phyloP scores from a whole-genome alignment of 2,113 vertebrate species.

The Pao palembangensis region DNA sequence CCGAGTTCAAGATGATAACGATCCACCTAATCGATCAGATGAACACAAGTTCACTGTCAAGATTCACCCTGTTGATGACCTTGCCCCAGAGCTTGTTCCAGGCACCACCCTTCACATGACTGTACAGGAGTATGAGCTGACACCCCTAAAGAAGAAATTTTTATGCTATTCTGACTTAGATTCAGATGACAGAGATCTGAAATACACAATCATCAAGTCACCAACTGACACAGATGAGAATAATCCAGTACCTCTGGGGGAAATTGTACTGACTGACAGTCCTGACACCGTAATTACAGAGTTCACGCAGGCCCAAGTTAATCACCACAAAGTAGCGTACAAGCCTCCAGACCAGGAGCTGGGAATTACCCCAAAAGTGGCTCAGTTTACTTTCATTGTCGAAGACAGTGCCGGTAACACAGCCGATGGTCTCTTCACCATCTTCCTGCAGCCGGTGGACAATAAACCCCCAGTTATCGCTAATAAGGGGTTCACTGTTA shows the following conservation, averaged over 20 bases:
- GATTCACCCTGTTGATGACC: slow-evolving; percentile 85
- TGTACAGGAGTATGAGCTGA: slow-evolving; percentile 89
- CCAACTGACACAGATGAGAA: slow-evolving; percentile 89
- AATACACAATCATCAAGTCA: slow-evolving; percentile 80
- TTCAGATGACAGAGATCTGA: slow-evolving; percentile 89
- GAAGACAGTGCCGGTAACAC: slow-evolving; percentile 87
- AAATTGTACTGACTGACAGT: slow-evolving; percentile 85
- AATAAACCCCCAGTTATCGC: slow-evolving; percentile 92
- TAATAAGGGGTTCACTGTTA: slow-evolving; percentile 86
- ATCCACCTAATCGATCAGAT: slow-evolving; percentile 80
- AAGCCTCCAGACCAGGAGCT: slow-evolving; percentile 87
- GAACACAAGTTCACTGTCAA: slow-evolving; percentile 84
- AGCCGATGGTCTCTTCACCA: slow-evolving; percentile 83
- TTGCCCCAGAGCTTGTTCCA: slow-evolving; percentile 81
- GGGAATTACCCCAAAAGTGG: slow-evolving; percentile 88
- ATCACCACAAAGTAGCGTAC: slow-evolving; percentile 94
- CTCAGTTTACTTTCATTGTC: slow-evolving; percentile 89
- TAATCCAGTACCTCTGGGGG: slow-evolving; percentile 77
- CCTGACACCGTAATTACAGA: slow-evolving; percentile 80
- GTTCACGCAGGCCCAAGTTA: slow-evolving; percentile 95
- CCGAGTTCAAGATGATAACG: slow-evolving; percentile 78
- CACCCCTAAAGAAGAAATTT: slow-evolving; percentile 82
- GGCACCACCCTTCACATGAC: slow-evolving; percentile 87
- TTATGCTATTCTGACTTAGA: slow-evolving; percentile 90
- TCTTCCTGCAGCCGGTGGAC: slow-evolving; percentile 90